phyloP scores from a whole-genome alignment of 2,797 vertebrate species.

The Platalea minor region DNA sequence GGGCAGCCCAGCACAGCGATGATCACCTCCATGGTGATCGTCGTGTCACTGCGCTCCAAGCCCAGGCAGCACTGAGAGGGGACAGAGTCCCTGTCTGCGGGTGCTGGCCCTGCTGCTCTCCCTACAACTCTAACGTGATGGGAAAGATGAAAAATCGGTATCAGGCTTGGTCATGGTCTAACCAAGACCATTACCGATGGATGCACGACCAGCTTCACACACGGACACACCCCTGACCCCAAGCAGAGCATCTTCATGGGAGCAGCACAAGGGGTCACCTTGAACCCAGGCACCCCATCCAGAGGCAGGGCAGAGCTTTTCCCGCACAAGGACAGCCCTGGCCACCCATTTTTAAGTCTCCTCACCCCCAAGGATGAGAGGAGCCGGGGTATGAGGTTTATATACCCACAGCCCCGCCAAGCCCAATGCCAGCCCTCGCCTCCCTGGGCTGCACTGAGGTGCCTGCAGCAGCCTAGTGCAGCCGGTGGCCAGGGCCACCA shows the following conservation, averaged over 20 bases:
- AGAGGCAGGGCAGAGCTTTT: neutral
- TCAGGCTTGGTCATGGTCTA: accelerated
- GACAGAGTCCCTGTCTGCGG: accelerated
- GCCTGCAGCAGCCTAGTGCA: neutral
- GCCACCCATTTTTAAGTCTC: neutral
- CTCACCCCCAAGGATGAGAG: neutral
- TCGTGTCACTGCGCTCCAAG: accelerated
- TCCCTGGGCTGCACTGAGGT: neutral
- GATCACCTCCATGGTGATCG: accelerated
- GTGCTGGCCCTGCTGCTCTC: neutral
- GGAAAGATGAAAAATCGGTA: accelerated
- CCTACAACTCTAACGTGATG: accelerated
- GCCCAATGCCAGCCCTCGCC: neutral
- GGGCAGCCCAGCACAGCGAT: neutral
- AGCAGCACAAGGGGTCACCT: neutral
- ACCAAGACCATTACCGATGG: accelerated
- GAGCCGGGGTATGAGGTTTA: accelerated
- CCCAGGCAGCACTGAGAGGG: neutral
- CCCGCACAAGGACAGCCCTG: accelerated
- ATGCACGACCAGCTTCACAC: accelerated
- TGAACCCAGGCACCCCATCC: neutral
- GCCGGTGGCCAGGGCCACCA: neutral
- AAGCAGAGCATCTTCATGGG: neutral
- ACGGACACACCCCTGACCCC: accelerated
- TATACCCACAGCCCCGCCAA: neutral